Conservation (phyloP, 2,113 vertebrate genomes). For the Turnix velox region DNA sequence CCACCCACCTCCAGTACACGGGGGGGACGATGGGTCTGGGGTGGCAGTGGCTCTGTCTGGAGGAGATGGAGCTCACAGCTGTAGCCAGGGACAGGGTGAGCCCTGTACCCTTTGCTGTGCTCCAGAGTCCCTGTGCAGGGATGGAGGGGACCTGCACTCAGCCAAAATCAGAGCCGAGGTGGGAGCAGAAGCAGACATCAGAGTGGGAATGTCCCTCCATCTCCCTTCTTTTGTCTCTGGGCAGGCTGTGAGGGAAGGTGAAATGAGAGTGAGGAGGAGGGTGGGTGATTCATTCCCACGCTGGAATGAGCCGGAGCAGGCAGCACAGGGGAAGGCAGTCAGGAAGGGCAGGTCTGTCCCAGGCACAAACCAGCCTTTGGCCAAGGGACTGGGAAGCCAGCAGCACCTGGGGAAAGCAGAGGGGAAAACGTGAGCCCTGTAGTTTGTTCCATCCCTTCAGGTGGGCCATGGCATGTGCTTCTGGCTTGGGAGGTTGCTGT, state of each 20-base stretch:
- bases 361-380: constrained; percentile 6
- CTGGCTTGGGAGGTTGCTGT: background rate
- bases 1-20: background rate
- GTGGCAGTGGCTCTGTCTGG: background rate
- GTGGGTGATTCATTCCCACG: constrained; percentile 45
- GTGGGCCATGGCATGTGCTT: background rate
- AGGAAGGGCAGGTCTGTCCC: constrained; percentile 38
- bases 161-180: background rate
- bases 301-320: background rate
- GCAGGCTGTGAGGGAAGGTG: background rate
- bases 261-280: background rate
- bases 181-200: background rate
- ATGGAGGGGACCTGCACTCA: background rate
- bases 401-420: background rate
- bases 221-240: background rate
- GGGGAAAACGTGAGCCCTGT: fast-evolving
- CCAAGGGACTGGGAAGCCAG: background rate
- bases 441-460: background rate
- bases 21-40: fast-evolving
- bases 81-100: background rate
- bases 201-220: background rate
- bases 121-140: background rate
- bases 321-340: background rate
- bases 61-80: background rate
- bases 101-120: background rate